Evolutionary conservation across 2,888 invertebrate species (phyloP).

Genomic region (Lasioglossum leucozonium): DNA sequence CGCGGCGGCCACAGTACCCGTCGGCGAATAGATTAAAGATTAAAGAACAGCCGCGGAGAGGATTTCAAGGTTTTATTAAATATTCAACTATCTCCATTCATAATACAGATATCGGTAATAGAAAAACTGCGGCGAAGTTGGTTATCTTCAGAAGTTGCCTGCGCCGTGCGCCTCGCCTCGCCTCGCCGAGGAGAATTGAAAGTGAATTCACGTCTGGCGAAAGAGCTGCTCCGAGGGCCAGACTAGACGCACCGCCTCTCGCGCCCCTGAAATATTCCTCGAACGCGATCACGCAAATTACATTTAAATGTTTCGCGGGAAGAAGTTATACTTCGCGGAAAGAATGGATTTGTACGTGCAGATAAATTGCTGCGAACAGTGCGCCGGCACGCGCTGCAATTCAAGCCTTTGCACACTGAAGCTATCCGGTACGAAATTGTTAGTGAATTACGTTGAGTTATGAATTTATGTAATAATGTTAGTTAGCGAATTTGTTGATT

Average conservation of each 20-base stretch:
- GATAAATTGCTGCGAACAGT: background rate
- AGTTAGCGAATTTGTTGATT: background rate
- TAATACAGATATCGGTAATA: constrained; percentile 54
- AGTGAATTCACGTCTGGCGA: constrained; percentile 26
- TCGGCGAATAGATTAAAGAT: constrained; percentile 55
- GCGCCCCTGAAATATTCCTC: background rate
- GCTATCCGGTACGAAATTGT: no score
- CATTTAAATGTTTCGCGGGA: constrained; percentile 3
- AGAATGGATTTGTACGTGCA: background rate
- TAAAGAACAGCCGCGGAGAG: constrained; percentile 51
- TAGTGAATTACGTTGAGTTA: no score
- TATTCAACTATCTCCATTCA: constrained; percentile 42
- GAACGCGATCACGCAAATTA: background rate
- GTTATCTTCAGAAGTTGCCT: constrained; percentile 36
- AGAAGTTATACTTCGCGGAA: background rate
- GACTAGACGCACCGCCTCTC: background rate
- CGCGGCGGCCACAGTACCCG: constrained; percentile 4
- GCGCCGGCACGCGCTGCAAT: background rate
- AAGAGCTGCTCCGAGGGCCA: background rate
- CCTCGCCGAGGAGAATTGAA: constrained; percentile 32
- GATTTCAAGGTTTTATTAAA: constrained; percentile 55
- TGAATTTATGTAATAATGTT: no score
- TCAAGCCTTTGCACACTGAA: no score
- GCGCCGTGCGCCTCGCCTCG: background rate
- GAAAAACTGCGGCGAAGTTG: constrained; percentile 37